These are phyloP conservation scores for Probaryconus sp. DNA, from an alignment of 1,140 invertebrate species.

Conservation along the genomic window DNA sequence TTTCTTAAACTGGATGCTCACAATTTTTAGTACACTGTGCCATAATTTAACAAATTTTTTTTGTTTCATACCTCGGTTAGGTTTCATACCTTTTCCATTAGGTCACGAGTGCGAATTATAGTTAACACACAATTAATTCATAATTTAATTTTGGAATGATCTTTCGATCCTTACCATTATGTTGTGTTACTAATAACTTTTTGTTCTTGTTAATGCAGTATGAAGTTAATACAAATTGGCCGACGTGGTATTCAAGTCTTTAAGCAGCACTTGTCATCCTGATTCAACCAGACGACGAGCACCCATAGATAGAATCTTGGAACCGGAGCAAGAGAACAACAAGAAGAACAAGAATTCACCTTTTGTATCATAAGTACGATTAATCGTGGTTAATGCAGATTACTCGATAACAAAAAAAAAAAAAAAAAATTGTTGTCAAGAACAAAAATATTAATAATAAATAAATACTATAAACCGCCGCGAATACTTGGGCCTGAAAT, in stretches of 20 bases:
- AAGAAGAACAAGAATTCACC: conserved; percentile 18
- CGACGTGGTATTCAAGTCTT: conserved; percentile 31
- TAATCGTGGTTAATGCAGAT: conserved; percentile 15
- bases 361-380: conserved; percentile 35
- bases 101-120: too few relatives aligned
- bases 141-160: too few relatives aligned
- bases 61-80: too few relatives aligned
- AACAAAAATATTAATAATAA: neutral
- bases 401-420: conserved; percentile 13
- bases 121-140: too few relatives aligned
- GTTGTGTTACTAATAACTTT: conserved; percentile 6
- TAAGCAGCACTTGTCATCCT: conserved; percentile 36
- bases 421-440: conserved; percentile 2
- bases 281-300: conserved; percentile 36
- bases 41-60: too few relatives aligned
- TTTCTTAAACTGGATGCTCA: too few relatives aligned
- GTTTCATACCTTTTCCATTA: too few relatives aligned
- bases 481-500: conserved; percentile 17
- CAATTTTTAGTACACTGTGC: too few relatives aligned
- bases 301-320: conserved; percentile 10
- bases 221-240: conserved; percentile 50
- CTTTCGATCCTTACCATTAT: too few relatives aligned
- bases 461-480: conserved; percentile 3
- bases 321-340: too few relatives aligned
- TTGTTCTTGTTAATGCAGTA: conserved; percentile 26